Base-by-base conservation (phyloP, 2,113 vertebrate species). In the Oryzias melastigma region DNA sequence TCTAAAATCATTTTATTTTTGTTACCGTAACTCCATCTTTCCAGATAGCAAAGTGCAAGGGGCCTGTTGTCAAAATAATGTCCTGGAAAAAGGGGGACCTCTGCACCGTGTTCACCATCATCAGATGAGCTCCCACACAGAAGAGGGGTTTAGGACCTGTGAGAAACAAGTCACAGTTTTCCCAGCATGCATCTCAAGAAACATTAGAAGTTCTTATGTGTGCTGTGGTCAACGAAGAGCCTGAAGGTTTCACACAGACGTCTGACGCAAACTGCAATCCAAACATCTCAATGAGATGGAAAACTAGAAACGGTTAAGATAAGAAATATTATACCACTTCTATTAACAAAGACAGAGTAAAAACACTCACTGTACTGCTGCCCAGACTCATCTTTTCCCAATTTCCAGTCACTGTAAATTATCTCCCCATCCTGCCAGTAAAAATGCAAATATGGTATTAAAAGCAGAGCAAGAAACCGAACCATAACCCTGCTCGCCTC, bases 51-150 rank as follows among this genome's bases (percentile, higher is more conserved):
- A 98, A 90, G 25, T 91, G 93, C 88, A 80, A 93, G 13, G 91
- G 91, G 46, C 94, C 95, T 1, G 91, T 50, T 0, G 93, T 94
- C 77, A 99, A 91, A 76, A 97, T 14, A 43, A 96, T 88, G 69
- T 97, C 93, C 43, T 90, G 89, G 68, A 95, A 96, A 86, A 98
- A 97, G 0, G 95, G 96, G 4, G 95, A 99, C 44, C 90, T 88
- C 73, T 93, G 93, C 3, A 96, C 60, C 0, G 93, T 94, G 56
- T 93, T 92, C 20, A 98, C 90, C 10, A 64, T 3, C 60, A 91
- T 88, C 0, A 91, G 88, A 51, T 96, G 94, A 48, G 89, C 20
- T 0, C 20, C 50, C 0, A 86, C 89, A 40, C 80, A 71, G 29
- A 81, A 52, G 20, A 80, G 73, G 2, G 91, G 88, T 29, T 89